These are phyloP conservation scores for Eupleurogrammus muticus DNA, from an alignment of 2,797 vertebrate species.

Conservation along the genomic window DNA sequence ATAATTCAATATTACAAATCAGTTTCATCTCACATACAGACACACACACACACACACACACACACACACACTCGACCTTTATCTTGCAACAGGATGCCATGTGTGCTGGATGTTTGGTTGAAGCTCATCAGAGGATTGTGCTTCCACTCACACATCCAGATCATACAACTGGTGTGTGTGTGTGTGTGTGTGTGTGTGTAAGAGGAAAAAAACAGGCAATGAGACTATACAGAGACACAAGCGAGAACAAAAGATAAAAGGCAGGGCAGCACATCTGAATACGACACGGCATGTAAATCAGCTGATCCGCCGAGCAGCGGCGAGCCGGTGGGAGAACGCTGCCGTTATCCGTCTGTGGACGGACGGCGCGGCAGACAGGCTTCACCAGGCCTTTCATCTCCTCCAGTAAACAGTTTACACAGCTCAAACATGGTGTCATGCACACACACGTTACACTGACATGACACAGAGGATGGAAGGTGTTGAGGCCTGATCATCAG, in stretches of 20 bases:
- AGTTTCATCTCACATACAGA: constrained; percentile 10
- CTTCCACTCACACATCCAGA: constrained; percentile 59
- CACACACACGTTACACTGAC: constrained; percentile 31
- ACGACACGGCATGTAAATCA: constrained; percentile 56
- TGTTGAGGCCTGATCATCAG: constrained; percentile 25
- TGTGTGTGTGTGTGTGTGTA: neutral
- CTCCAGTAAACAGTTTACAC: constrained; percentile 66
- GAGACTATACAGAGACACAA: constrained; percentile 51
- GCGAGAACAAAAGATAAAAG: constrained; percentile 68
- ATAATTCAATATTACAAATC: constrained; percentile 39
- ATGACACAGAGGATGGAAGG: constrained; percentile 36
- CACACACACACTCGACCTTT: constrained; percentile 19
- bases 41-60: neutral
- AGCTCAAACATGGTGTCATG: constrained; percentile 44
- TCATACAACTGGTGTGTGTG: constrained; percentile 60
- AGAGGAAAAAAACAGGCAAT: constrained; percentile 5
- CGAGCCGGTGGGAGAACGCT: constrained; percentile 13
- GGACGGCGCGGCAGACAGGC: constrained; percentile 26
- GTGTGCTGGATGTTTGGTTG: constrained; percentile 34
- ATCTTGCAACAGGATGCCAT: constrained; percentile 7
- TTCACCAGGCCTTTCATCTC: constrained; percentile 66
- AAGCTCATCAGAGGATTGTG: constrained; percentile 60
- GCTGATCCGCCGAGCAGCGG: constrained; percentile 24
- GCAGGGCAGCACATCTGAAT: constrained; percentile 35
- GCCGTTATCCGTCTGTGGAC: constrained; percentile 41